A percentile compares a stretch with the other conserved stretches of the same genome.
phyloP scores from a whole-genome alignment of 2,797 vertebrate species.

The Paedocypris micromegethes region DNA sequence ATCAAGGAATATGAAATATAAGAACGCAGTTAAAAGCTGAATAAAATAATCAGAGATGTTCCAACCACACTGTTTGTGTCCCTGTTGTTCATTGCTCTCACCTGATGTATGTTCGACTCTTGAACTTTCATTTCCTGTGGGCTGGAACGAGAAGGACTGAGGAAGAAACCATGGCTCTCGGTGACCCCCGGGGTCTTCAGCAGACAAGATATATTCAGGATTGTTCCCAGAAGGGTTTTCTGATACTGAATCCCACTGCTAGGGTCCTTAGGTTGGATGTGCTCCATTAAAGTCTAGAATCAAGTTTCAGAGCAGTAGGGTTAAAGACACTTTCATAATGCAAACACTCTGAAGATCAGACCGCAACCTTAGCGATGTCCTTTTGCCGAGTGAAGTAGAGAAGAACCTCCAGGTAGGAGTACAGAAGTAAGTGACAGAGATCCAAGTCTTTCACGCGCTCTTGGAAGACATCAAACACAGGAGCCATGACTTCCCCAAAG shows the following conservation, averaged over 20 bases:
- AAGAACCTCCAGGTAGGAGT: conserved; percentile 85
- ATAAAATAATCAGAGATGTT: background rate
- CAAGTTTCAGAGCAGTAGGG: background rate
- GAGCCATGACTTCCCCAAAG: conserved; percentile 89
- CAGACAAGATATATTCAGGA: conserved; percentile 89
- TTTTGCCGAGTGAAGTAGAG: conserved; percentile 92
- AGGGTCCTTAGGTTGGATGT: conserved; percentile 92
- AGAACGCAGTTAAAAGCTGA: background rate
- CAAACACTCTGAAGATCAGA: background rate
- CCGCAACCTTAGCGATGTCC: conserved; percentile 83
- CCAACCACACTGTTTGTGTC: background rate
- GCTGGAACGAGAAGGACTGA: conserved; percentile 89
- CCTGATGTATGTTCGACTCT: conserved; percentile 96
- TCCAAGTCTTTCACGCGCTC: conserved; percentile 87
- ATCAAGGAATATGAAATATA: conserved; percentile 20
- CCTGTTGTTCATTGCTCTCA: conserved; percentile 45
- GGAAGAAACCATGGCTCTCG: conserved; percentile 90
- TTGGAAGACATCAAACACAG: conserved; percentile 84
- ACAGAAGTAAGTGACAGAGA: conserved; percentile 87
- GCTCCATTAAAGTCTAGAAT: conserved; percentile 82
- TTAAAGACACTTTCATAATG: background rate
- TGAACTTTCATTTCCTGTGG: conserved; percentile 96
- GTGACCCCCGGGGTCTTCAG: conserved; percentile 91
- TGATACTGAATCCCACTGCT: conserved; percentile 91
- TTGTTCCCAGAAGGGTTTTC: conserved; percentile 81